Evolutionary conservation across 2,888 invertebrate genomes (phyloP).

Genomic region (Sarcophaga subvicina): DNA sequence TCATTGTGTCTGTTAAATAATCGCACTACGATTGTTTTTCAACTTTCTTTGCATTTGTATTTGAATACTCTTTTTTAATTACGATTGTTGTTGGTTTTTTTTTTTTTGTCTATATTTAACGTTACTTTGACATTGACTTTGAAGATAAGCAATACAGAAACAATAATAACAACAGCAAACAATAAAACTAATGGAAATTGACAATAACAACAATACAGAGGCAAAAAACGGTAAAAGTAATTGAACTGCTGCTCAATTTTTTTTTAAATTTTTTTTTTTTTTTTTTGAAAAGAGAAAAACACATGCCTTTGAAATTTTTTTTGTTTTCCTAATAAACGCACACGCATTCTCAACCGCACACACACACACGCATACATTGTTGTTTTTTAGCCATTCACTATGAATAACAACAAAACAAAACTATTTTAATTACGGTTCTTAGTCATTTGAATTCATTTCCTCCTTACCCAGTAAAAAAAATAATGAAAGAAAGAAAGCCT

Average conservation of each 20-base stretch:
- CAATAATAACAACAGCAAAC: neutral
- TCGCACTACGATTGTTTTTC: neutral
- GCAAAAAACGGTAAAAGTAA: no score
- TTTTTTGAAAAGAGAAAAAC: neutral
- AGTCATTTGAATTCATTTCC: constrained; percentile 37
- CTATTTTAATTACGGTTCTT: constrained; percentile 23
- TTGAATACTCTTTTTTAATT: constrained; percentile 7
- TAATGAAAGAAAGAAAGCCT: neutral
- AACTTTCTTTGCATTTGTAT: neutral
- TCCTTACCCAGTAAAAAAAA: neutral
- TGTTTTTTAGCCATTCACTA: no score
- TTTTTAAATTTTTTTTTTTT: neutral
- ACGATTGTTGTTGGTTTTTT: constrained; percentile 17
- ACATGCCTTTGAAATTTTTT: constrained; percentile 15
- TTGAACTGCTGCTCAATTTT: neutral
- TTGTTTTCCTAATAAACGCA: neutral
- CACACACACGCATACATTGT: no score
- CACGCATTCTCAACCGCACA: constrained; percentile 35
- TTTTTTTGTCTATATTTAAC: constrained; percentile 37
- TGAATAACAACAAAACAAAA: neutral
- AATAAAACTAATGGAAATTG: neutral
- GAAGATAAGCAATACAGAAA: constrained; percentile 69
- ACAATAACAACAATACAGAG: neutral
- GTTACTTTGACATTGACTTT: constrained; percentile 77
- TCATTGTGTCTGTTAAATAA: neutral